These are phyloP conservation scores for Neodon shergylaensis DNA, from an alignment of 2,113 vertebrate species.

Conservation along the genomic window DNA sequence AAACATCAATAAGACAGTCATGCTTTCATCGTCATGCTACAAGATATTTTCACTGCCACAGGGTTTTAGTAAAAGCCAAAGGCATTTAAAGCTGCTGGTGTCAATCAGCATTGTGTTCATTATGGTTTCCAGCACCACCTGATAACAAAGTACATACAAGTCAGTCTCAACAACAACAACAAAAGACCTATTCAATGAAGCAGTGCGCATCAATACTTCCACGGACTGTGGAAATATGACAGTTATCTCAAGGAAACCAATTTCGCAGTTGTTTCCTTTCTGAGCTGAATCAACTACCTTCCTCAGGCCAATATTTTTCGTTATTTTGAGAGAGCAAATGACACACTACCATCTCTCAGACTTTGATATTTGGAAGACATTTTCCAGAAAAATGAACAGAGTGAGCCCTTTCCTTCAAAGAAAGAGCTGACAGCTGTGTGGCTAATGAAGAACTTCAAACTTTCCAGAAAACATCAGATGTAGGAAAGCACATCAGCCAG, in stretches of 20 bases:
- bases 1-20: neutral
- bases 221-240: neutral
- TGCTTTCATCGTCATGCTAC: neutral
- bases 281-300: neutral
- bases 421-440: neutral
- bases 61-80: neutral
- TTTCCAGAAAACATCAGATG: slow-evolving; percentile 14
- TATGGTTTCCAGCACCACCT: neutral
- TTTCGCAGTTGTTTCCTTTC: neutral
- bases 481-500: neutral
- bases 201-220: neutral
- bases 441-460: neutral
- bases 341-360: neutral
- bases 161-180: neutral
- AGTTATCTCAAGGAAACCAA: neutral
- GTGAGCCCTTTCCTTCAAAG: slow-evolving; percentile 2
- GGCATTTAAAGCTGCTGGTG: neutral
- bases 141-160: neutral
- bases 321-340: neutral
- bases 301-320: slow-evolving; percentile 6
- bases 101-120: neutral
- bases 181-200: no score
- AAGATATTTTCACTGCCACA: neutral
- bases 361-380: neutral
- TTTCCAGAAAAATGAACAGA: slow-evolving; percentile 35